Evolutionary conservation across 2,888 invertebrate species (phyloP).

Genomic region (Leucophora obtusa): DNA sequence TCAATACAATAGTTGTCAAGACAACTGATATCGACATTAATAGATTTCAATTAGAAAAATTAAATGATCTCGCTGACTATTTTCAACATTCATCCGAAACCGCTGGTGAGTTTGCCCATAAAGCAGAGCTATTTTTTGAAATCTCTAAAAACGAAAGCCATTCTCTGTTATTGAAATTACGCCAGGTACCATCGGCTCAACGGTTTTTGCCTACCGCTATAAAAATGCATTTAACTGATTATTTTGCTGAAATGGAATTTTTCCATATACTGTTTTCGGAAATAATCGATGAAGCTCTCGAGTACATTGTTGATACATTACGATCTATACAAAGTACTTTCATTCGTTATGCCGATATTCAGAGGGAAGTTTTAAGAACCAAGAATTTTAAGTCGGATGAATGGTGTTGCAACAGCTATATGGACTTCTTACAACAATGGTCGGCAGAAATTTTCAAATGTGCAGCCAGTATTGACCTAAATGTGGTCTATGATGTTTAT

Average conservation of each 20-base stretch:
- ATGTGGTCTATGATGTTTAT: constrained; percentile 71
- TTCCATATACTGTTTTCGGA: constrained; percentile 72
- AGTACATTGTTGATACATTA: constrained; percentile 70
- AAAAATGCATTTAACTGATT: constrained; percentile 71
- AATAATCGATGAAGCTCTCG: constrained; percentile 73
- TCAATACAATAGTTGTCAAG: constrained; percentile 56
- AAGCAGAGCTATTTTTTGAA: constrained; percentile 69
- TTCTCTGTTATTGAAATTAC: constrained; percentile 69
- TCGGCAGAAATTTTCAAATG: constrained; percentile 72
- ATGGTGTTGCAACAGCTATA: constrained; percentile 70
- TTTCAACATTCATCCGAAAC: constrained; percentile 67
- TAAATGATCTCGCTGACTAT: constrained; percentile 68
- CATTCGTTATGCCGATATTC: constrained; percentile 70
- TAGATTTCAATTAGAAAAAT: constrained; percentile 59
- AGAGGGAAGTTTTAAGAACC: constrained; percentile 67
- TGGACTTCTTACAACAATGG: constrained; percentile 72
- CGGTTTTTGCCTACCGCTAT: constrained; percentile 64
- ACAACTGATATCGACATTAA: constrained; percentile 47
- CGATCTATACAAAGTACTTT: constrained; percentile 68
- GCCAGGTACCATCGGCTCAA: constrained; percentile 70
- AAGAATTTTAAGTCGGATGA: constrained; percentile 67
- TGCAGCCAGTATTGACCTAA: constrained; percentile 66
- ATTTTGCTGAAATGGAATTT: constrained; percentile 76
- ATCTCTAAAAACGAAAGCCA: constrained; percentile 71
- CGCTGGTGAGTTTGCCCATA: constrained; percentile 67